Evolutionary conservation across 2,113 vertebrate genomes (phyloP).

Genomic region (Scopus umbretta): DNA sequence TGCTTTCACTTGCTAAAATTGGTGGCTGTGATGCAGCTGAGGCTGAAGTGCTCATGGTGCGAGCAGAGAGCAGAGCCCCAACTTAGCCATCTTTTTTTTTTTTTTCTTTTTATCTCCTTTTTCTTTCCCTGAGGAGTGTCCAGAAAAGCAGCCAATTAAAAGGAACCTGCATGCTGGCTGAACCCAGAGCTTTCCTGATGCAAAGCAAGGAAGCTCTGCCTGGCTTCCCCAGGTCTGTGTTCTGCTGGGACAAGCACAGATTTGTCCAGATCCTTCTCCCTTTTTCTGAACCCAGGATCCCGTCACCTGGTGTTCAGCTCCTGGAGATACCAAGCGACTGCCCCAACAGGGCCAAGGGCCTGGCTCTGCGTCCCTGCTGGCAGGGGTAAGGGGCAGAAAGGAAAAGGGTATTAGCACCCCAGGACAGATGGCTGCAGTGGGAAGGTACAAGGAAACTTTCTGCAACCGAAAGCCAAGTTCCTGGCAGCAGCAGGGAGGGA

Average conservation of each 20-base stretch:
- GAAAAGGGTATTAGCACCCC: neutral
- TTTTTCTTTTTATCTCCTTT: neutral
- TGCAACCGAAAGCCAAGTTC: neutral
- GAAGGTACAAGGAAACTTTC: neutral
- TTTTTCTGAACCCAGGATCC: neutral
- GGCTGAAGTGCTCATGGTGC: neutral
- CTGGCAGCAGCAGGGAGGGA: neutral
- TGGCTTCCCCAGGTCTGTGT: neutral
- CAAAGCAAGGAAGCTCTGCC: neutral
- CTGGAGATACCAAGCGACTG: rapidly evolving
- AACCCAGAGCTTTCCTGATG: neutral
- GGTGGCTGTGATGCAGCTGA: neutral
- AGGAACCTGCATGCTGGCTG: rapidly evolving
- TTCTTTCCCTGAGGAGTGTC: neutral
- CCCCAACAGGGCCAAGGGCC: neutral
- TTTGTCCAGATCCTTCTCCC: neutral
- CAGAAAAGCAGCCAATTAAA: neutral
- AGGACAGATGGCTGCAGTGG: neutral
- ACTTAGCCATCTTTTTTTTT: neutral
- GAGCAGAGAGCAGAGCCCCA: neutral
- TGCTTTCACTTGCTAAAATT: neutral
- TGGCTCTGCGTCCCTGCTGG: neutral
- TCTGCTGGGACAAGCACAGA: neutral
- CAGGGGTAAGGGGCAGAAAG: neutral
- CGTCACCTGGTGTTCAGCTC: rapidly evolving